Evolutionary conservation across 2,113 vertebrate genomes (phyloP).

Genomic region (Cynocephalus volans): DNA sequence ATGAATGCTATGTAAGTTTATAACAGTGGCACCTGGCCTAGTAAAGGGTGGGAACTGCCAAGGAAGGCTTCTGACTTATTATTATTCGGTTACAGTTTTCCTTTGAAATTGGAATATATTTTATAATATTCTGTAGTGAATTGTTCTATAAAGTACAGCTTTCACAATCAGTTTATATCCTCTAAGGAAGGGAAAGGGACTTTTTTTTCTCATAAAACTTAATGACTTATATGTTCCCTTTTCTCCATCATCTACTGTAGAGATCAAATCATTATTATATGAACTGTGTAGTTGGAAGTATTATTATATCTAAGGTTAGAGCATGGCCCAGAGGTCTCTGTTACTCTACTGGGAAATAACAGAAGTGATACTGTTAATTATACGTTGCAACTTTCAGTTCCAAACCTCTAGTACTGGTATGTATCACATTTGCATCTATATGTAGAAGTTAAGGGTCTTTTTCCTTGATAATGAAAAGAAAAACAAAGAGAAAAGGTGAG

Average conservation of each 20-base stretch:
- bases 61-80: background rate
- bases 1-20: background rate
- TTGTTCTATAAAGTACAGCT: background rate
- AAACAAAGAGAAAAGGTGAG: background rate
- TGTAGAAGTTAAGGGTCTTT: background rate
- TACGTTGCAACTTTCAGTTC: background rate
- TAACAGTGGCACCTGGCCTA: background rate
- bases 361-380: background rate
- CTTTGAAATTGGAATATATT: slow-evolving; percentile 21
- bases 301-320: background rate
- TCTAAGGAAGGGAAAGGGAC: background rate
- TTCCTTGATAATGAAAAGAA: background rate
- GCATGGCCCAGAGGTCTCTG: background rate
- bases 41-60: background rate
- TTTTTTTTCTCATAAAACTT: slow-evolving; percentile 41
- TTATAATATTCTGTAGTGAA: slow-evolving; percentile 42
- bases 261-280: background rate
- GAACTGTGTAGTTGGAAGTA: background rate
- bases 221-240: background rate
- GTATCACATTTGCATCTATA: background rate
- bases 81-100: background rate
- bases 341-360: background rate
- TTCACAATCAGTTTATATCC: slow-evolving; percentile 11
- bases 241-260: background rate
- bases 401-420: background rate